phyloP scores from a whole-genome alignment of 2,888 invertebrate species.

The Danaus chrysippus region DNA sequence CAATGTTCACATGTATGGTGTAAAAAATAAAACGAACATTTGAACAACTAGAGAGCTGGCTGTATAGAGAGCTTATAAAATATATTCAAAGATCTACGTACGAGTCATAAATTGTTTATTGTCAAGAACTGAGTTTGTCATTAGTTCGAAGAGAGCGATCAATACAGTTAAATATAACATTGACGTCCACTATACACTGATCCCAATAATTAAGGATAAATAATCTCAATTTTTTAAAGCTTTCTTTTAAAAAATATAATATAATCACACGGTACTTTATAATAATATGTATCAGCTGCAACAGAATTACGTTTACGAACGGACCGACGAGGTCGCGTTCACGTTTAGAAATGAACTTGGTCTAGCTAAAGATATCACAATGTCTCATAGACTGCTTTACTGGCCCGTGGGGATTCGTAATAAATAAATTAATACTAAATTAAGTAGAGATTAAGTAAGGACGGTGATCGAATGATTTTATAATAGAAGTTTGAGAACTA shows the following conservation, averaged over 20 bases:
- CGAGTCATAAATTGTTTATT: conserved; percentile 45
- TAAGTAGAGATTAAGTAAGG: conserved; percentile 74
- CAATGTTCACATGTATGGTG: conserved; percentile 20
- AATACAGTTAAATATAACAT: conserved; percentile 22
- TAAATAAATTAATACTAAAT: conserved; percentile 73
- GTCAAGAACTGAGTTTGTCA: conserved; percentile 52
- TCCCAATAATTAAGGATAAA: conserved; percentile 65
- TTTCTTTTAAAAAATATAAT: conserved; percentile 63
- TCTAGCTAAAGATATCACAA: conserved; percentile 72
- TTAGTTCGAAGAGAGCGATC: conserved; percentile 35
- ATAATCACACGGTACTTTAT: conserved; percentile 40
- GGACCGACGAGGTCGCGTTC: conserved; percentile 32
- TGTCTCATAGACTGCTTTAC: conserved; percentile 75
- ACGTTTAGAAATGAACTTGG: conserved; percentile 40
- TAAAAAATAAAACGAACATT: conserved; percentile 6
- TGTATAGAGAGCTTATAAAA: conserved; percentile 51
- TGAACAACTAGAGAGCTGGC: too few relatives aligned
- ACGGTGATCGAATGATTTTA: conserved; percentile 58
- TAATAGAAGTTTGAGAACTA: conserved; percentile 47
- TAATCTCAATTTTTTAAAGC: conserved; percentile 77
- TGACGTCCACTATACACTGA: conserved; percentile 47
- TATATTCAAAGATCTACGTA: too few relatives aligned
- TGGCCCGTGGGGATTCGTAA: conserved; percentile 69
- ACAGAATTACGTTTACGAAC: conserved; percentile 38
- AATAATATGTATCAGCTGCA: conserved; percentile 46